Conservation (phyloP, 2,888 invertebrate genomes). For the Physocephala rufipes region DNA sequence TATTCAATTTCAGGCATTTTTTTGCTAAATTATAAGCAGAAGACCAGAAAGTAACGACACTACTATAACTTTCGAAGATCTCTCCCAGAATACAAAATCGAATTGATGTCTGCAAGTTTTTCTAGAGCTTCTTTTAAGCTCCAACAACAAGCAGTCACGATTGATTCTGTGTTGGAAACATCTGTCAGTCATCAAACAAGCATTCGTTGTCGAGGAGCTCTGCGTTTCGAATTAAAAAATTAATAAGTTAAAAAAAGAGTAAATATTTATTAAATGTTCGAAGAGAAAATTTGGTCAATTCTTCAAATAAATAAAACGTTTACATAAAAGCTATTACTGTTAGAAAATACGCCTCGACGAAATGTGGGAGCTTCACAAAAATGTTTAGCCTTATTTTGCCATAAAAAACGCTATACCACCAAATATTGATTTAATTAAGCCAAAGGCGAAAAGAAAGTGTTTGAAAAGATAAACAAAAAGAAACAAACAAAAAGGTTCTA, state of each 20-base stretch:
- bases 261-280: neutral
- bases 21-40: constrained; percentile 9
- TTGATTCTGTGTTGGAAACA: constrained; percentile 19
- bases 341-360: too few species aligned
- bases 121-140: constrained; percentile 11
- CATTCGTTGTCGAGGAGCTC: constrained; percentile 7
- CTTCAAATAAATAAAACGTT: too few species aligned
- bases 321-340: too few species aligned
- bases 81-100: constrained; percentile 7
- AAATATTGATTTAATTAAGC: too few species aligned
- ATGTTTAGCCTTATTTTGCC: too few species aligned
- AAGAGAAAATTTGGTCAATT: too few species aligned
- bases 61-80: neutral
- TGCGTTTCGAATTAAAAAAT: neutral
- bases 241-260: neutral
- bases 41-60: neutral
- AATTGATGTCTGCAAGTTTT: constrained; percentile 16
- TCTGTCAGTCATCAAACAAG: constrained; percentile 22
- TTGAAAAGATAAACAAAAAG: constrained; percentile 32
- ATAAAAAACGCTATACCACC: too few species aligned
- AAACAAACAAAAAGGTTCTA: neutral
- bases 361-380: neutral
- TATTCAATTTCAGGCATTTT: neutral
- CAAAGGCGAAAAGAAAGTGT: neutral
- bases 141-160: neutral